Percentiles rank a stretch among this genome's conserved stretches.
phyloP scores from a whole-genome alignment of 2,888 invertebrate species.

The Acanthosepion esculentum region DNA sequence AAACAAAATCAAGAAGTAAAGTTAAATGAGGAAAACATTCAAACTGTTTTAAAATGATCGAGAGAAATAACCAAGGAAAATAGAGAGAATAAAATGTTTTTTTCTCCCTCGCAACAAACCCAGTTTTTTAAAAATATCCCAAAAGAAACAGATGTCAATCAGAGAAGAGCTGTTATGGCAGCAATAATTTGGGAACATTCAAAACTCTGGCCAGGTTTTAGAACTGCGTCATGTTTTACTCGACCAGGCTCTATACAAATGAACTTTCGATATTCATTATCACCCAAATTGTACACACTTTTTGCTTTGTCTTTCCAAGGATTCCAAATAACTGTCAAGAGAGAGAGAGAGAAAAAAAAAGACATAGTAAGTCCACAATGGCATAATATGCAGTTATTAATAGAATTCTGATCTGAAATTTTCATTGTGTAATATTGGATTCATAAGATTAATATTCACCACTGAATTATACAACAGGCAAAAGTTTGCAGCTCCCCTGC shows the following conservation, averaged over 20 bases:
- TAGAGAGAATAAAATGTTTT: not conserved
- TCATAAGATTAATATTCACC: too few relatives aligned
- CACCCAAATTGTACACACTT: slow-evolving; percentile 95
- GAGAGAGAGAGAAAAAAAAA: not conserved
- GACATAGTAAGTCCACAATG: not conserved
- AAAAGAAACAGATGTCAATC: not conserved
- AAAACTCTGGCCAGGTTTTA: slow-evolving; percentile 55
- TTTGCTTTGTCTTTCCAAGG: slow-evolving; percentile 95
- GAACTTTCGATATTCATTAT: slow-evolving; percentile 97
- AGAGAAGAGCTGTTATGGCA: slow-evolving; percentile 48
- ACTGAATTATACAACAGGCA: too few relatives aligned
- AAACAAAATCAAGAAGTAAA: too few relatives aligned
- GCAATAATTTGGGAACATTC: slow-evolving; percentile 59
- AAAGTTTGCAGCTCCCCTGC: too few relatives aligned
- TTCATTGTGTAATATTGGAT: too few relatives aligned
- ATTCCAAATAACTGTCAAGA: slow-evolving; percentile 89
- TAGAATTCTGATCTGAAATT: too few relatives aligned
- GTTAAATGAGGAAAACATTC: too few relatives aligned
- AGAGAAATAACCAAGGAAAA: not conserved
- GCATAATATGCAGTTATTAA: too few relatives aligned
- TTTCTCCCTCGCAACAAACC: not conserved
- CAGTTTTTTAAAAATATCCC: not conserved
- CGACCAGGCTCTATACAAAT: slow-evolving; percentile 93
- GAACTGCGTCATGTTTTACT: slow-evolving; percentile 56
- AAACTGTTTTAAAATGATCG: not conserved